Evolutionary conservation across 2,888 invertebrate genomes (phyloP).

Genomic region (Ceratothoa steindachneri): DNA sequence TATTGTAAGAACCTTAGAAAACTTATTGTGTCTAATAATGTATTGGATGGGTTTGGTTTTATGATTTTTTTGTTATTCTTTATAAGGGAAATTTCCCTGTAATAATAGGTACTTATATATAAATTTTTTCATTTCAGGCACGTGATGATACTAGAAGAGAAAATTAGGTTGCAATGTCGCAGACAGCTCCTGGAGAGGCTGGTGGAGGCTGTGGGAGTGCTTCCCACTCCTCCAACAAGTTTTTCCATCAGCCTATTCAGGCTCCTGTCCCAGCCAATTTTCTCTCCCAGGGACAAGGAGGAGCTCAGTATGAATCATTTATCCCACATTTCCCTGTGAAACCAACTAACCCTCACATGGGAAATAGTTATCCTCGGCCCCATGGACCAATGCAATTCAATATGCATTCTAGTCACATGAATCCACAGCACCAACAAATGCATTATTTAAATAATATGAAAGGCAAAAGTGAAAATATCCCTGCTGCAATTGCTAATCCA

Average conservation of each 20-base stretch:
- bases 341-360: conserved; percentile 6
- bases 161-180: conserved; percentile 1
- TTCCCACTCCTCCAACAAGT: conserved; percentile 12
- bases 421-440: not conserved
- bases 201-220: conserved; percentile 4
- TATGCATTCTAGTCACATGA: conserved; percentile 12
- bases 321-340: conserved; percentile 10
- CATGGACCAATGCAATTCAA: not conserved
- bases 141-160: conserved; percentile 2
- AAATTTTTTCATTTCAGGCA: not conserved
- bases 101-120: too few relatives aligned
- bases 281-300: conserved; percentile 11
- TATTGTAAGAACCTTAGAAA: too few relatives aligned
- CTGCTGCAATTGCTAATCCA: not conserved
- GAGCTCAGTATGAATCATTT: not conserved
- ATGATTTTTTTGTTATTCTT: too few relatives aligned
- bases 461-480: not conserved
- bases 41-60: too few relatives aligned
- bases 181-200: conserved; percentile 10
- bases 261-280: not conserved
- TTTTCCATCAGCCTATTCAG: conserved; percentile 13
- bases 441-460: conserved; percentile 2
- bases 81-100: too few relatives aligned
- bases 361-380: not conserved
- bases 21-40: too few relatives aligned